Conservation (phyloP, 2,797 vertebrate genomes). For the Gallirallus australis region DNA sequence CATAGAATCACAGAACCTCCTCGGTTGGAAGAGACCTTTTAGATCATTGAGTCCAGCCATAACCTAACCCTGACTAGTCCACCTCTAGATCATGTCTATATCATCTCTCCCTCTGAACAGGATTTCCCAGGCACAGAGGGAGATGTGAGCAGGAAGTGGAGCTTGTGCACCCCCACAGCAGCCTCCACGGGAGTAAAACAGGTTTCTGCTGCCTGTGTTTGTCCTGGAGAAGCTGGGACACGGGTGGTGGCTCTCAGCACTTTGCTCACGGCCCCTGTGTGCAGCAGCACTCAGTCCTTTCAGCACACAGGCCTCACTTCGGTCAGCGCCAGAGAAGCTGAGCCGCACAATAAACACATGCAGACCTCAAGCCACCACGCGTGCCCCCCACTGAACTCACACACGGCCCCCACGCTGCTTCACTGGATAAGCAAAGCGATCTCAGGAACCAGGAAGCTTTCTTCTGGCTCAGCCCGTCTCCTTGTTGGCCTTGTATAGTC, state of each 20-base stretch:
- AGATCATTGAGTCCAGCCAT: too few species aligned
- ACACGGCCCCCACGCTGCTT: accelerated
- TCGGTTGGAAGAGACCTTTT: too few species aligned
- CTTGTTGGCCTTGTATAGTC: constrained; percentile 56
- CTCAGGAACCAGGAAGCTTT: constrained; percentile 1
- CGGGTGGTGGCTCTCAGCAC: accelerated
- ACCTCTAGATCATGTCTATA: too few species aligned
- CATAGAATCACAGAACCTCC: too few species aligned
- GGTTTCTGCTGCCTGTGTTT: background rate
- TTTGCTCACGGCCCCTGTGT: accelerated
- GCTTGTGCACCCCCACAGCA: background rate
- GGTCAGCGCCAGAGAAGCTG: background rate
- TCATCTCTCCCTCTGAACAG: background rate
- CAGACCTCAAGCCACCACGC: accelerated
- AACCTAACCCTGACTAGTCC: too few species aligned
- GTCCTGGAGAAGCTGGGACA: background rate
- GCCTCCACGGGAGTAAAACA: accelerated
- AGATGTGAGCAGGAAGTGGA: background rate
- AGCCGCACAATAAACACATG: accelerated
- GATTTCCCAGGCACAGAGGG: accelerated
- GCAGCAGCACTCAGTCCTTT: background rate
- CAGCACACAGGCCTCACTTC: background rate
- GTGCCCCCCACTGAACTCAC: background rate
- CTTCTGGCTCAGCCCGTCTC: background rate
- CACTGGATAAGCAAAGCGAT: background rate